Percentiles rank a stretch among this genome's conserved stretches.
Conservation (phyloP, 2,113 vertebrate species). For the Malaclemys terrapin region DNA sequence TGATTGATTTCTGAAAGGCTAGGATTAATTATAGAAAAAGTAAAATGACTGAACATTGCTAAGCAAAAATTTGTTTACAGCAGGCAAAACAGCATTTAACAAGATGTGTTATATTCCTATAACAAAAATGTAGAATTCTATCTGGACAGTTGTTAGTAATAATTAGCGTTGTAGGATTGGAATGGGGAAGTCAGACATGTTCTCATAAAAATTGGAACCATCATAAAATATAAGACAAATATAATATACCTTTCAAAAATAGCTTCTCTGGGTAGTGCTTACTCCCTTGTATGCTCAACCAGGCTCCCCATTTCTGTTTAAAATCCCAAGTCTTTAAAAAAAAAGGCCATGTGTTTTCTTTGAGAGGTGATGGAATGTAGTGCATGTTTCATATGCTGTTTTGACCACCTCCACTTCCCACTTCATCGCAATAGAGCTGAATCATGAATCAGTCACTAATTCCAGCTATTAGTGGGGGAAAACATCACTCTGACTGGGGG, state of each 20-base stretch:
- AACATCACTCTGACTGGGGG: constrained; percentile 34
- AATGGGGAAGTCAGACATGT: neutral
- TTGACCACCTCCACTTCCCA: constrained; percentile 60
- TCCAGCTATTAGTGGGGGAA: constrained; percentile 51
- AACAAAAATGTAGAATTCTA: neutral
- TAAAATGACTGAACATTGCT: neutral
- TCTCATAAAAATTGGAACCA: neutral
- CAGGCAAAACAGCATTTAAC: neutral
- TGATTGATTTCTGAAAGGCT: too few species aligned
- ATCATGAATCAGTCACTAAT: constrained; percentile 58
- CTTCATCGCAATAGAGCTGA: constrained; percentile 38
- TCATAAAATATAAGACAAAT: neutral
- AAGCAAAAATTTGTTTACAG: neutral
- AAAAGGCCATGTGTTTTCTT: constrained; percentile 36
- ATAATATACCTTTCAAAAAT: constrained; percentile 1
- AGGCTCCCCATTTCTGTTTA: neutral
- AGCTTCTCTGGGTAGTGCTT: constrained; percentile 8
- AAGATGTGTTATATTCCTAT: neutral
- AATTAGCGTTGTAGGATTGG: neutral
- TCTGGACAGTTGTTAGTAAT: neutral
- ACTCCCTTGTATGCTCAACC: neutral
- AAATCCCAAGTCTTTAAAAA: constrained; percentile 28
- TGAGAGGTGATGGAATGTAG: constrained; percentile 22
- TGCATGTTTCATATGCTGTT: constrained; percentile 54
- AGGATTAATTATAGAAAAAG: neutral